Conservation (phyloP, 1,140 invertebrate species). For the Camponotus floridanus region DNA sequence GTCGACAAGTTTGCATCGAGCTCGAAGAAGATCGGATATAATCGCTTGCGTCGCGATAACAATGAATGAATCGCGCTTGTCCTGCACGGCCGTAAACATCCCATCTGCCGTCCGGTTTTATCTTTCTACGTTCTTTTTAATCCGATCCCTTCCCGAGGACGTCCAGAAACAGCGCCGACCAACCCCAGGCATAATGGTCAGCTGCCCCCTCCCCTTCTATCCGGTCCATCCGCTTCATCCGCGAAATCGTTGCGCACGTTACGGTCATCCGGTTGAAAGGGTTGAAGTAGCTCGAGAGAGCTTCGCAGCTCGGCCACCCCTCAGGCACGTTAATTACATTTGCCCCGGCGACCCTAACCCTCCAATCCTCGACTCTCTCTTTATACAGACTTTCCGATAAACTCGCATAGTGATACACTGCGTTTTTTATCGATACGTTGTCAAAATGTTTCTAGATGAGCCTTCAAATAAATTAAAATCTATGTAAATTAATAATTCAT, state of each 20-base stretch:
- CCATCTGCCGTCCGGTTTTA: constrained; percentile 84
- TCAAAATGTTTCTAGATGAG: not conserved
- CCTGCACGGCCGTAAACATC: constrained; percentile 67
- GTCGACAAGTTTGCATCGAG: constrained; percentile 39
- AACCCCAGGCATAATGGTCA: constrained; percentile 77
- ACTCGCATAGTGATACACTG: constrained; percentile 8
- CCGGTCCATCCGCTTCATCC: constrained; percentile 62
- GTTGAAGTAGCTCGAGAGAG: constrained; percentile 59
- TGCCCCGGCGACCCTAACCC: constrained; percentile 29
- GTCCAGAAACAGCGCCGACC: constrained; percentile 61
- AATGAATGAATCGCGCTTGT: constrained; percentile 71
- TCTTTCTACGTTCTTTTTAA: constrained; percentile 81
- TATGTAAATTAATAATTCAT: not conserved
- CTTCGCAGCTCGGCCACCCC: not conserved
- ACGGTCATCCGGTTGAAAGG: constrained; percentile 62
- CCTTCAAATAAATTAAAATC: not conserved
- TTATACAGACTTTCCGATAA: constrained; percentile 45
- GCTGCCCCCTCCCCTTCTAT: constrained; percentile 70
- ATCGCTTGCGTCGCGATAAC: constrained; percentile 64
- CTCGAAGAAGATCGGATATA: constrained; percentile 45
- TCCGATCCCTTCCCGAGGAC: constrained; percentile 77
- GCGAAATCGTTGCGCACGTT: constrained; percentile 73
- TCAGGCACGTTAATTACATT: constrained; percentile 66
- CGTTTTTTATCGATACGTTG: not conserved
- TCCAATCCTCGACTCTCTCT: constrained; percentile 27